Conservation (phyloP, 2,888 invertebrate genomes). For the Parascotia fuliginaria region DNA sequence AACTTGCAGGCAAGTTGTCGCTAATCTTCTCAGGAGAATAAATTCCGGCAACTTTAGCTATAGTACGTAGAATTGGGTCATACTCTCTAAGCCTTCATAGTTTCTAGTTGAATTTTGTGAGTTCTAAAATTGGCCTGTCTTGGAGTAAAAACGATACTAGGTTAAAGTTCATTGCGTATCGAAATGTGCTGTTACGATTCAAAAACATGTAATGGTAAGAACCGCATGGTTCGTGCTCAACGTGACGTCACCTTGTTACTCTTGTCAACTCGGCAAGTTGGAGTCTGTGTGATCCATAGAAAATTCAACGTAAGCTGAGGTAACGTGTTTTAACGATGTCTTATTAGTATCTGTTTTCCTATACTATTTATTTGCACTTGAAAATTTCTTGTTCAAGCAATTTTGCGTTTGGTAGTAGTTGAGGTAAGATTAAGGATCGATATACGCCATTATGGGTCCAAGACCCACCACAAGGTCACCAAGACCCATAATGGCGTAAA, state of each 20-base stretch:
- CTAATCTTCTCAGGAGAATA: slow-evolving; percentile 8
- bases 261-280: slow-evolving; percentile 17
- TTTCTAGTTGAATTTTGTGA: background rate
- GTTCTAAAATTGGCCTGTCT: background rate
- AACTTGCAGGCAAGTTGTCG: slow-evolving; percentile 3
- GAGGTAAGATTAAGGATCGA: too few relatives aligned
- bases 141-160: background rate
- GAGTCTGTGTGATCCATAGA: slow-evolving; percentile 9
- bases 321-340: background rate
- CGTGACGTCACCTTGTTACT: slow-evolving; percentile 24
- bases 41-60: slow-evolving; percentile 1
- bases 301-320: background rate
- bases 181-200: slow-evolving; percentile 17
- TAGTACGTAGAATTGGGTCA: background rate
- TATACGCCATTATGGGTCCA: too few relatives aligned
- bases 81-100: background rate
- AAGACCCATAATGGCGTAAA: too few relatives aligned
- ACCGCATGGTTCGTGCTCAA: slow-evolving; percentile 18
- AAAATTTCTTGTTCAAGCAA: too few relatives aligned
- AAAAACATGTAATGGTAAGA: slow-evolving; percentile 16
- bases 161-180: background rate
- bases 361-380: too few relatives aligned
- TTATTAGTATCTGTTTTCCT: background rate
- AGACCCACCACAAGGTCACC: too few relatives aligned
- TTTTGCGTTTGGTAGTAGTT: too few relatives aligned